Evolutionary conservation across 2,797 vertebrate genomes (phyloP).

Genomic region (Gallinago nigripennis): DNA sequence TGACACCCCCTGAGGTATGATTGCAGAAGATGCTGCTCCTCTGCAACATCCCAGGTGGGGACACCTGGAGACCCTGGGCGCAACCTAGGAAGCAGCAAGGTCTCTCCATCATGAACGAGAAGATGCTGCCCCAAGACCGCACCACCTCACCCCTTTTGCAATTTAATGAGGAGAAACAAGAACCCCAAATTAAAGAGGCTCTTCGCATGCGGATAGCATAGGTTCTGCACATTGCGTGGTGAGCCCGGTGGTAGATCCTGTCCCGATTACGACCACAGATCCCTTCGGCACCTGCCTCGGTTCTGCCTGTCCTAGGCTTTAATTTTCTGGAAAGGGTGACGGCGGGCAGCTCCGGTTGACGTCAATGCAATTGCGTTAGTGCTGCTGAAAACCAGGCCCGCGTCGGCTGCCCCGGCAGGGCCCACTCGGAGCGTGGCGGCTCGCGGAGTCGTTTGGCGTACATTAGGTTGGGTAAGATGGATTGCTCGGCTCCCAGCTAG

Average conservation of each 20-base stretch:
- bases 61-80: accelerated
- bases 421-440: not conserved
- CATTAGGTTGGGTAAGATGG: constrained; percentile 39
- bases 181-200: not conserved
- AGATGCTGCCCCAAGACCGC: constrained; percentile 1
- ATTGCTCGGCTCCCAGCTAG: constrained; percentile 8
- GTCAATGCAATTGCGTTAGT: not conserved
- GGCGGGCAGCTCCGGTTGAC: not conserved
- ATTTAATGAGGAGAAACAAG: constrained; percentile 31
- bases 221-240: accelerated
- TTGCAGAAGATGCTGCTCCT: not conserved
- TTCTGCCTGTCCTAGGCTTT: not conserved
- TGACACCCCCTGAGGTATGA: not conserved
- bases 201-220: not conserved
- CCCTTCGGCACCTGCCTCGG: not conserved
- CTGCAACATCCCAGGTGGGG: not conserved
- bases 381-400: not conserved
- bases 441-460: not conserved
- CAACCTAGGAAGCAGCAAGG: constrained; percentile 2
- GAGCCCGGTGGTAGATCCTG: not conserved
- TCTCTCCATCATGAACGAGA: constrained; percentile 62
- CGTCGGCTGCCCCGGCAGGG: not conserved
- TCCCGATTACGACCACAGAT: accelerated
- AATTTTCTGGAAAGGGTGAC: not conserved
- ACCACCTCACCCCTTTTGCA: not conserved